Percentiles rank a stretch among this genome's conserved stretches.
Evolutionary conservation across 1,140 invertebrate species (phyloP).

Genomic region (Diachasma alloeum): DNA sequence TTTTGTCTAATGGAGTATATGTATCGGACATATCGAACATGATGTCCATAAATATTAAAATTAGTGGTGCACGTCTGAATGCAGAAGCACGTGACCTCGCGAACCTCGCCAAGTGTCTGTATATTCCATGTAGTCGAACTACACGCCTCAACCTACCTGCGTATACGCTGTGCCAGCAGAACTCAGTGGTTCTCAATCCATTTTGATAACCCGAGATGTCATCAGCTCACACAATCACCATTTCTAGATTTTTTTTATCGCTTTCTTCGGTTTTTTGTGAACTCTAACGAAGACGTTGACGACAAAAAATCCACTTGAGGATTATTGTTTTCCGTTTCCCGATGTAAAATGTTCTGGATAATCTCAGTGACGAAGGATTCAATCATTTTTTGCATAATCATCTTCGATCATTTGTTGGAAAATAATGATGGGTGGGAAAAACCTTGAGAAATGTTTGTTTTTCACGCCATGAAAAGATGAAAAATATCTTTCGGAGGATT

Average conservation of each 20-base stretch:
- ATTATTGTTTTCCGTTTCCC: no score
- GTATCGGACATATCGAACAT: not conserved
- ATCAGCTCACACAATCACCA: not conserved
- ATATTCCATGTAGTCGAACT: slow-evolving; percentile 52
- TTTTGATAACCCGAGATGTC: not conserved
- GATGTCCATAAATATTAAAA: slow-evolving; percentile 51
- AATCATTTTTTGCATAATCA: no score
- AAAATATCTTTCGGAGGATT: no score
- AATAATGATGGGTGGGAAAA: no score
- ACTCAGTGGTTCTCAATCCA: slow-evolving; percentile 42
- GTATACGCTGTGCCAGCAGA: slow-evolving; percentile 38
- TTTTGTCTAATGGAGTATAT: not conserved
- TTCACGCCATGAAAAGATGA: no score
- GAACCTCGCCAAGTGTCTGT: slow-evolving; percentile 48
- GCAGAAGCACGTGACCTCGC: slow-evolving; percentile 50
- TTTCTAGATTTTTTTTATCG: not conserved
- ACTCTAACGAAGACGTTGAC: no score
- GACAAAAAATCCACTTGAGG: no score
- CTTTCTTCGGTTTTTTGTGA: no score
- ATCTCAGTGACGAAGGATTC: no score
- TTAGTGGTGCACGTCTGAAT: slow-evolving; percentile 50
- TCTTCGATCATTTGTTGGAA: no score
- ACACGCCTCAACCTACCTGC: slow-evolving; percentile 57
- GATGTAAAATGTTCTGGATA: no score
- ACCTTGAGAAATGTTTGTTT: no score